Conservation (phyloP, 2,797 vertebrate species). For the Diplodus puntazzo region DNA sequence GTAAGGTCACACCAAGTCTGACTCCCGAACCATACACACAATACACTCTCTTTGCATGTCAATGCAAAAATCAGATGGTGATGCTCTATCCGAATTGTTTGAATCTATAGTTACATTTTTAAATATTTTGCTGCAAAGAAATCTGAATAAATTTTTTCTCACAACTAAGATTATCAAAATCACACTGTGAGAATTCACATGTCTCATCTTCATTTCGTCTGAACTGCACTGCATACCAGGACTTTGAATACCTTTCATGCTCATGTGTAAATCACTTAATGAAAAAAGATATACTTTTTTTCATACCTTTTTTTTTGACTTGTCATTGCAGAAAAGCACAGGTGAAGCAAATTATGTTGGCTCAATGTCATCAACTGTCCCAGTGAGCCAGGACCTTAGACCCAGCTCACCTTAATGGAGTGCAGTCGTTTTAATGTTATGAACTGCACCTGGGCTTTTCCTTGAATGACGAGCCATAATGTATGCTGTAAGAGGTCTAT, state of each 20-base stretch:
- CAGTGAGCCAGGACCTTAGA: neutral
- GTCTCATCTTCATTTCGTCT: too few relatives aligned
- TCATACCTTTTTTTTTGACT: neutral
- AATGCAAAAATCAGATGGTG: neutral
- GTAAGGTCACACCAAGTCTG: conserved; percentile 76
- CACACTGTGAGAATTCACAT: neutral
- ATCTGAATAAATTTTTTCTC: neutral
- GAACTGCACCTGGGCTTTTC: neutral
- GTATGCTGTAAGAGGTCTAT: neutral
- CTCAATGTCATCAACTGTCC: neutral
- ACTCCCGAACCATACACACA: neutral
- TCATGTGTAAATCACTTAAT: neutral
- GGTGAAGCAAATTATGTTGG: neutral
- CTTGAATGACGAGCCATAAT: neutral
- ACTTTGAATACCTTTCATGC: neutral
- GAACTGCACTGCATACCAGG: too few relatives aligned
- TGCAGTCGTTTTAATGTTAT: neutral
- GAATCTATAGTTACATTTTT: neutral
- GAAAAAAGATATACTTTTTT: neutral
- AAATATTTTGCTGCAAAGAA: neutral
- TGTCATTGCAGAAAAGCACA: neutral
- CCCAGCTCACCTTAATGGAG: too few relatives aligned
- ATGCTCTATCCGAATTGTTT: neutral
- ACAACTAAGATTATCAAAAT: neutral
- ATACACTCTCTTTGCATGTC: neutral